Base-by-base conservation (phyloP, 1,140 invertebrate species). In the Oreohelix idahoensis region DNA sequence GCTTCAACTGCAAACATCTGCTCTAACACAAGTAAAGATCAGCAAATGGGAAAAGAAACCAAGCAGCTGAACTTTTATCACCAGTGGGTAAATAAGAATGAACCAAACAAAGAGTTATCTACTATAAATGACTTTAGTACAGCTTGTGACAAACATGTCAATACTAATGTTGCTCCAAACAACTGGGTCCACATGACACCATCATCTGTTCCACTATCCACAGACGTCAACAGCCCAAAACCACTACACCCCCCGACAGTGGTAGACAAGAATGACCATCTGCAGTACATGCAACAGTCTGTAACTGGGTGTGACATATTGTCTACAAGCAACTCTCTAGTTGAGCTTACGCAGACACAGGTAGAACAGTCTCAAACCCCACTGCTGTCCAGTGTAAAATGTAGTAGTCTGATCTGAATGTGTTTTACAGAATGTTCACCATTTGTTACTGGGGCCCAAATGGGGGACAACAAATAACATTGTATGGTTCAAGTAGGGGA, bases 221-320 rank as follows among this genome's bases (percentile, higher is more conserved):
- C 15, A 45, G 42, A 45, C 42, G 15, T 45, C 42, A 5, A 8
- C 5, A 45, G 8, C 20, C 51, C 13, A 58, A 36, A 36, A 58
- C 45, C 58, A 10, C 51, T 63, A 23, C 49, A 78, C 35, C 11
- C 8, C n/a, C 29, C 2, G 15, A 39, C 1, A 36, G 11, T 23
- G 10, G 35, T 58, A 26, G 76, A 78, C 76, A 78, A 78, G 76
- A 53, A 29, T 23, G n/a, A 15, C 23, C 45, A 78, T 51, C 45
- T 58, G 13, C 76, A 45, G 29, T 39, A 35, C 11, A 58, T 58
- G 13, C 5, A 78, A 39, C n/a, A 58, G 51, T 58, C 76, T 26
- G 15, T 78, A 17, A 45, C 45, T 10, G 15, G n/a, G 1, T 45
- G n/a, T 58, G 8, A 36, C 1, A 11, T 32, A 1, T 13, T 78